A percentile compares a stretch with the other conserved stretches of the same genome.
These are phyloP conservation scores for Orientallactaga bullata DNA, from an alignment of 2,113 vertebrate genomes.

Conservation along the genomic window DNA sequence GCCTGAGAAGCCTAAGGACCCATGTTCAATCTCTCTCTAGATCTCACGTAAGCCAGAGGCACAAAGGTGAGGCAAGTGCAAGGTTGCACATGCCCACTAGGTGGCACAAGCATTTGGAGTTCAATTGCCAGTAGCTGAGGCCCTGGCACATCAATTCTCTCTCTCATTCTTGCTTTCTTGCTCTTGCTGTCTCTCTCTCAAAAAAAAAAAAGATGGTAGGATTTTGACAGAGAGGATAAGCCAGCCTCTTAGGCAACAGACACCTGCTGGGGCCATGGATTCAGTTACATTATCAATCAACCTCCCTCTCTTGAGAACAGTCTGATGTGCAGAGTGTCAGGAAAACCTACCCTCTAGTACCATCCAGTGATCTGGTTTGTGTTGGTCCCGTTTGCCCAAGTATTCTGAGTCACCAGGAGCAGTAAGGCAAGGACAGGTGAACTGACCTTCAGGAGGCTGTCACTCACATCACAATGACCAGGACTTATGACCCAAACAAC, in stretches of 20 bases:
- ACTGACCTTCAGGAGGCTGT: background rate
- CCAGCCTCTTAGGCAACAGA: background rate
- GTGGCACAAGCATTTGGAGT: too few relatives aligned
- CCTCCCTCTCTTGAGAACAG: background rate
- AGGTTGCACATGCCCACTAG: too few relatives aligned
- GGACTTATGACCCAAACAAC: slow-evolving; percentile 4
- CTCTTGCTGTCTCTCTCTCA: too few relatives aligned
- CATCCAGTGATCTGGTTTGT: background rate
- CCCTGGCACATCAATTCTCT: too few relatives aligned
- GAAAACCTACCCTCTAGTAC: background rate
- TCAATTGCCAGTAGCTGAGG: too few relatives aligned
- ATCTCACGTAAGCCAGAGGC: too few relatives aligned
- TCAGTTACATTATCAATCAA: too few relatives aligned
- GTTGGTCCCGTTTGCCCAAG: background rate
- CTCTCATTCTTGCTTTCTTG: too few relatives aligned
- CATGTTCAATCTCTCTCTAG: too few relatives aligned
- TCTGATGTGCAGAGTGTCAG: rapidly evolving
- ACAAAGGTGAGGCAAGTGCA: too few relatives aligned
- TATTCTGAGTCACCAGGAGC: background rate
- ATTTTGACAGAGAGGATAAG: background rate
- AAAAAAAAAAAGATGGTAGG: background rate
- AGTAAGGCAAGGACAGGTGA: background rate
- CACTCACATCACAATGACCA: slow-evolving; percentile 61
- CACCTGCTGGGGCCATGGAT: background rate
- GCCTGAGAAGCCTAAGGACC: too few relatives aligned